These are phyloP conservation scores for Hemiscyllium ocellatum DNA, from an alignment of 2,113 vertebrate genomes.

Conservation along the genomic window DNA sequence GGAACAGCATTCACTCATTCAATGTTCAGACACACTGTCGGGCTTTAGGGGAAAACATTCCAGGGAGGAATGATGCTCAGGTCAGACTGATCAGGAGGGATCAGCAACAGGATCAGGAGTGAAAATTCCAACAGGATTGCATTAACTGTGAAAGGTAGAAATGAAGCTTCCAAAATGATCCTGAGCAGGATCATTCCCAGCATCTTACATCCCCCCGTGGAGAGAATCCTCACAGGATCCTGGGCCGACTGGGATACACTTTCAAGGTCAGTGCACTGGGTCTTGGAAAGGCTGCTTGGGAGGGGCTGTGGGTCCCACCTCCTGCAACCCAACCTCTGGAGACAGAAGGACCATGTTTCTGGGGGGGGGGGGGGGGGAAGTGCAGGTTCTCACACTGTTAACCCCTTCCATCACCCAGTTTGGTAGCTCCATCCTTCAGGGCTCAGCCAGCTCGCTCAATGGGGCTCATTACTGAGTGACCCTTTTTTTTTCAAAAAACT, in stretches of 20 bases:
- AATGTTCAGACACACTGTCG: background rate
- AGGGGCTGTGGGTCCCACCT: too few species aligned
- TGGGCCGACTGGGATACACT: background rate
- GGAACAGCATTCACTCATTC: too few species aligned
- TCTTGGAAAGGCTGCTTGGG: too few species aligned
- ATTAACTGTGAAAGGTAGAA: background rate
- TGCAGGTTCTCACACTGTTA: too few species aligned
- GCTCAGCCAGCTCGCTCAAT: too few species aligned
- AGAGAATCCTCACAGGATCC: too few species aligned
- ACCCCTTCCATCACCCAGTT: too few species aligned
- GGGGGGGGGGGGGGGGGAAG: background rate
- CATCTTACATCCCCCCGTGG: too few species aligned
- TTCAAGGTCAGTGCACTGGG: background rate
- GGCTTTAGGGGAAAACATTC: background rate
- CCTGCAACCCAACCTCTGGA: too few species aligned
- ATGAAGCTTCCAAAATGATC: background rate
- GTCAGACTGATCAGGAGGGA: background rate
- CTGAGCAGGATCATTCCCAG: background rate
- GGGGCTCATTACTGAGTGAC: too few species aligned
- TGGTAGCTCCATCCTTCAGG: too few species aligned
- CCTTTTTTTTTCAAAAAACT: background rate
- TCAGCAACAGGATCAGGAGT: background rate
- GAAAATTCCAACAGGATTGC: background rate
- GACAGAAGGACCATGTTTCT: too few species aligned
- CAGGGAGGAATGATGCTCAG: background rate